phyloP scores from a whole-genome alignment of 2,113 vertebrate genomes.

The Clarias macrocephalus region DNA sequence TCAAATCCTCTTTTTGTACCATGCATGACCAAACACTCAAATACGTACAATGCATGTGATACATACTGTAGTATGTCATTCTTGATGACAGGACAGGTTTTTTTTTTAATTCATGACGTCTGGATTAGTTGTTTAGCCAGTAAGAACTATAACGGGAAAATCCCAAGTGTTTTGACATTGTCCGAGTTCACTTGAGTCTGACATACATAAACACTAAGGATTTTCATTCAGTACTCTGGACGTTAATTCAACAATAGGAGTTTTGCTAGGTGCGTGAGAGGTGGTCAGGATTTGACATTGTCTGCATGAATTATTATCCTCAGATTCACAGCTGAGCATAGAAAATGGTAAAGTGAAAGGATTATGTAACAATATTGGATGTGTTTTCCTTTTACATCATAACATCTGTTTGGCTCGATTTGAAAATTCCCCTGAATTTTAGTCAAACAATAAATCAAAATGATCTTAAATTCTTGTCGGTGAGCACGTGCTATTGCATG shows the following conservation, averaged over 20 bases:
- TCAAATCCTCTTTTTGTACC: conserved; percentile 39
- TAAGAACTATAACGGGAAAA: neutral
- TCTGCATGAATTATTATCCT: neutral
- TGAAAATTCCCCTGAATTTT: neutral
- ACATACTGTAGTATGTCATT: conserved; percentile 43
- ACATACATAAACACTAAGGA: no score
- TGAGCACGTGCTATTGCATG: neutral
- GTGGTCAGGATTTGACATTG: neutral
- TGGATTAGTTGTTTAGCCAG: conserved; percentile 52
- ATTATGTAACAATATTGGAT: neutral
- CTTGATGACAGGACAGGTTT: neutral
- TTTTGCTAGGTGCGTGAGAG: neutral
- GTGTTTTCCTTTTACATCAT: neutral
- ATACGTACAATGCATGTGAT: conserved; percentile 49
- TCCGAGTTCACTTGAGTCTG: no score
- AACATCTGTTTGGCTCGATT: neutral
- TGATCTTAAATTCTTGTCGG: neutral
- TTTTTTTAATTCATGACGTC: conserved; percentile 40
- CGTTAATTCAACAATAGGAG: no score
- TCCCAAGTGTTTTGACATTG: no score
- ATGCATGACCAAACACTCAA: neutral
- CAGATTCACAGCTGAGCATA: neutral
- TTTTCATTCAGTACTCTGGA: no score
- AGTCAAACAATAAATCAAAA: neutral
- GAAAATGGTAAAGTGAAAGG: neutral